Base-by-base conservation (phyloP, 2,888 invertebrate species). In the Ferdinandea cuprea region DNA sequence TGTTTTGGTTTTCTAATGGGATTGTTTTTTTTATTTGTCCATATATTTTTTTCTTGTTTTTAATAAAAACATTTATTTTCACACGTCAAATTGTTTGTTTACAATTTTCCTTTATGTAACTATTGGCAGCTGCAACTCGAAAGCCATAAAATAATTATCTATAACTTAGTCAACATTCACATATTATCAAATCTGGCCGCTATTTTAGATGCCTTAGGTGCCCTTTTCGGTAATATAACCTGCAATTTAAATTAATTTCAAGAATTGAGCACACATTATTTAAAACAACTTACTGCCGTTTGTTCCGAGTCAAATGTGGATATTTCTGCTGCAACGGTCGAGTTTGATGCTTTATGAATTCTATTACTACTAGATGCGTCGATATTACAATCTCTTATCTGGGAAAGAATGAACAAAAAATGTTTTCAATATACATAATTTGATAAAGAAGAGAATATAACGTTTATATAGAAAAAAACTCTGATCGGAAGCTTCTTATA, bases 201-300 rank as follows among this genome's bases (percentile, higher is more conserved):
- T 48, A 86, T 86, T 50, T 84, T 37, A 88, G 89, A 74, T 89
- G 91, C 69, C 58, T 79, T 79, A 17, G 78, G 83, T 37, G 61
- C 28, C 44, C 50, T 73, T 30, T 69, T 84, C 11, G 48, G 11
- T 25, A 15, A 11, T 3, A 28, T 13, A 30, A 7, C 19, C 80
- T 80, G 25, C 0, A 72, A 77, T 40, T 61, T 0, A 15, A 74
- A 50, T 15, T 0, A 19, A 32, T 28, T n/a, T n/a, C n/a, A 32
- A 11, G 11, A 48, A 4, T 28, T n/a, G 7, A 32, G 56, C 11
- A n/a, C 13, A 7, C 5, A 21, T 11, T 4, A 17, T 15, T 5
- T 8, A 11, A 15, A 19, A 8, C 19, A 7, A 21, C 74, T 79
- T 61, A 74, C 73, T 37, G 44, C 56, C 1, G 50, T 58, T 63